phyloP scores from a whole-genome alignment of 2,113 vertebrate species.

The Heliornis fulica region DNA sequence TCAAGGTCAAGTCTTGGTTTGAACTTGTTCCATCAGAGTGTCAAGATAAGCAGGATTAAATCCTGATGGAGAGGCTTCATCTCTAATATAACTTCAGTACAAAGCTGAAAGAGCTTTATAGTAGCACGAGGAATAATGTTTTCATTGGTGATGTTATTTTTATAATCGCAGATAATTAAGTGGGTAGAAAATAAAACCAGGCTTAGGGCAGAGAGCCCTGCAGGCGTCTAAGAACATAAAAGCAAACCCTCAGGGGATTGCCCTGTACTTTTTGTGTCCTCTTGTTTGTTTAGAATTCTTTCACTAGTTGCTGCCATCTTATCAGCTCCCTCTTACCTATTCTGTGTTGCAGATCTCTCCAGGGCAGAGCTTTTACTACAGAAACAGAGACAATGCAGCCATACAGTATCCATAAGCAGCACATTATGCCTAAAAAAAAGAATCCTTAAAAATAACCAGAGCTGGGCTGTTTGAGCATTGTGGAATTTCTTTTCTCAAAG shows the following conservation, averaged over 20 bases:
- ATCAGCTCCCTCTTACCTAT: not conserved
- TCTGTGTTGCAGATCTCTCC: not conserved
- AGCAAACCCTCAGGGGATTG: not conserved
- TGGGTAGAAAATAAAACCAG: not conserved
- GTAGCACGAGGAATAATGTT: not conserved
- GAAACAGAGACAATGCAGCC: not conserved
- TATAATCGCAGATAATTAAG: not conserved
- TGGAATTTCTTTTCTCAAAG: not conserved
- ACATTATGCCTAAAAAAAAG: not conserved
- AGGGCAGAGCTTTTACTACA: not conserved
- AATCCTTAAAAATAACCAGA: not conserved
- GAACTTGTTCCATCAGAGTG: not conserved
- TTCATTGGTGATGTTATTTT: not conserved
- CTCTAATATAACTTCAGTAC: not conserved
- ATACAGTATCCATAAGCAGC: not conserved
- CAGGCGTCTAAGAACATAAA: not conserved
- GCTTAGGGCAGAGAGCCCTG: not conserved
- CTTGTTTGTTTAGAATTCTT: not conserved
- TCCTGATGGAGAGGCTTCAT: not conserved
- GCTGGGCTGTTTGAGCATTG: not conserved
- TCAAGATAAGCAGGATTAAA: not conserved
- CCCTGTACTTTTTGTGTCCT: not conserved
- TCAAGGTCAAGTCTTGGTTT: not conserved
- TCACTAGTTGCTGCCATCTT: not conserved
- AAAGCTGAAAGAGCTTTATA: not conserved